Evolutionary conservation across 2,888 invertebrate genomes (phyloP), one percentile per base, ranked within the genome.

Genomic region (Leptopilina myrica): DNA sequence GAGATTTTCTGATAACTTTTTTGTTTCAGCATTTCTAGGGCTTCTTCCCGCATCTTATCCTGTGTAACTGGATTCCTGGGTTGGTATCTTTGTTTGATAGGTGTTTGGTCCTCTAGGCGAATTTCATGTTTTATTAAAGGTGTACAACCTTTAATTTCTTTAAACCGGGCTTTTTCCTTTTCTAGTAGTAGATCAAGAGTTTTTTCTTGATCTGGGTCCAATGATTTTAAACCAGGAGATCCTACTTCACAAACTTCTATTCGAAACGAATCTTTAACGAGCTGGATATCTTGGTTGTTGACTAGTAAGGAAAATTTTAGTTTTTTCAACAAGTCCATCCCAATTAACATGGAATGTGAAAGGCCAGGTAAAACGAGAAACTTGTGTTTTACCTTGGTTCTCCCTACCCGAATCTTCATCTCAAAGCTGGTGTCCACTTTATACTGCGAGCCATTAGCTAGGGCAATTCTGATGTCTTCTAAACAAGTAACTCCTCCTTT

Each of bases 1-100:
- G 7, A 1, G 76, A 78, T 3, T 53, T 78, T 49, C 79, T 67
- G 6, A 81, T 79, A 0, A 81, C 11, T 6, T 66, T 66, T 77
- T 0, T 40, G 8, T 8, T 12, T 5, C 15, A 56, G 4, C 77
- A 81, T 81, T n/a, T 73, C 40, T 5, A 75, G 33, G 0, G 75
- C 64, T 26, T 78, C 65, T 7, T 46, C 1, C 14, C 40, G 15
- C 43, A 77, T 77, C 0, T 65, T 7, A 0, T 15, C 76, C 12
- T 76, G 76, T 20, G 64, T 49, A 6, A 43, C 59, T 3, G 76
- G 76, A 40, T 76, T 76, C 4, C 64, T 20, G 3, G 76, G 76
- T 14, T 26, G 76, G 62, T 76, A 76, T 0, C 76, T 62, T 15
- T 76, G 62, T 15, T 77, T 77, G 12, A 77, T 46, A 6, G 77